Conservation (phyloP, 2,113 vertebrate genomes). For the Damaliscus lunatus region DNA sequence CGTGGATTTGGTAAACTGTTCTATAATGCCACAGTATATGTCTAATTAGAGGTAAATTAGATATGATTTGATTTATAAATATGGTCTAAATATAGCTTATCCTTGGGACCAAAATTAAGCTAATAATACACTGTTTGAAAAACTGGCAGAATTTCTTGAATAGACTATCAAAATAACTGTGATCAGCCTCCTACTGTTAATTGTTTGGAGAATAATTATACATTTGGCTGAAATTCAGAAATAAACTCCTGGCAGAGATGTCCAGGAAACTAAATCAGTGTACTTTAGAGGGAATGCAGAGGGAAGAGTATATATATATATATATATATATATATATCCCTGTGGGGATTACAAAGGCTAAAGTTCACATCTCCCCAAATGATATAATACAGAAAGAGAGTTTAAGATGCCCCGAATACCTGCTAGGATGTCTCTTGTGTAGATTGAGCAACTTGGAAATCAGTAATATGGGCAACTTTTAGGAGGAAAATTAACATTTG, state of each 20-base stretch:
- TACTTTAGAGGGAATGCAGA: neutral
- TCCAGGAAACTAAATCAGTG: neutral
- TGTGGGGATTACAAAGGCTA: rapidly evolving
- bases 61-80: neutral
- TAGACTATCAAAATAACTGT: neutral
- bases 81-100: neutral
- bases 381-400: neutral
- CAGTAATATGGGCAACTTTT: neutral
- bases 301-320: neutral
- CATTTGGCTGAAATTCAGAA: neutral
- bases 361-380: neutral
- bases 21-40: neutral
- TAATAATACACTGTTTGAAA: neutral
- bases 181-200: neutral
- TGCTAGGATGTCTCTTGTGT: neutral
- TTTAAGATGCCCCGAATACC: neutral
- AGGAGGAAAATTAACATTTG: neutral
- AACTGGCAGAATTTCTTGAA: neutral
- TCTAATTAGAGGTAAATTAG: neutral
- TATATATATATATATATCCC: neutral
- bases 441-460: neutral
- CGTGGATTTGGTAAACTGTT: neutral
- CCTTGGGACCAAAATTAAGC: neutral
- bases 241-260: neutral
- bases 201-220: neutral